Base-by-base conservation (phyloP, 2,888 invertebrate genomes). In the Platycheirus rosarum region DNA sequence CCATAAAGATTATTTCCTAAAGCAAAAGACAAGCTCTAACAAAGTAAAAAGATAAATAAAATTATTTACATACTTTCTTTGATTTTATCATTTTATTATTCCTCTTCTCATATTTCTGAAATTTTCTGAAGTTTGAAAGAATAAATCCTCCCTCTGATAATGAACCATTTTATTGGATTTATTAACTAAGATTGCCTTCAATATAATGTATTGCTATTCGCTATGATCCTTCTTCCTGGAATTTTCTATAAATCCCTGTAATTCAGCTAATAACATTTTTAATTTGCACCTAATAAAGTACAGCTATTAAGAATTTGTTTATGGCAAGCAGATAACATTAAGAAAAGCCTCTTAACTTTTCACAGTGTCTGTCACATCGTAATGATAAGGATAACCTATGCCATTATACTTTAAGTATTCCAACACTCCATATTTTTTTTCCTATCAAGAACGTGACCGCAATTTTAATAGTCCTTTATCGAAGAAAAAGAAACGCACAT, bases 231-330 rank as follows among this genome's bases (percentile, higher is more conserved):
- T 63, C 44, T 16, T 49, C 11, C 26, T n/a, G 26, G 2, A 2
- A 26, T 26, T 49, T 20, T 55, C 13, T 8, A 46, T 51, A 74
- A 44, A 49, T 32, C 32, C 49, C n/a, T 49, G 40, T 57, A 42
- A 57, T 65, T 49, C 35, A 0, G 49, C 35, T 57, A 65, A 69
- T 75, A 79, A 69, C 74, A 51, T 35, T 55, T 55, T 65, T 68
- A 74, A 69, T 79, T 79, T 69, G 63, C 79, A 79, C 79, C 62
- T 63, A 75, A 69, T 79, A 63, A 79, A 79, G 46, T 35, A 51
- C n/a, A 5, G 37, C 44, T 49, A 57, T 75, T 75, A 49, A 51
- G 49, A 42, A 69, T 60, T 55, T 69, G 68, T 74, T 79, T 74
- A 79, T 74, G 48, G 42, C 23, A 55, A 37, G 26, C n/a, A 74